Conservation (phyloP, 2,113 vertebrate species). For the Chaetodon auriga region DNA sequence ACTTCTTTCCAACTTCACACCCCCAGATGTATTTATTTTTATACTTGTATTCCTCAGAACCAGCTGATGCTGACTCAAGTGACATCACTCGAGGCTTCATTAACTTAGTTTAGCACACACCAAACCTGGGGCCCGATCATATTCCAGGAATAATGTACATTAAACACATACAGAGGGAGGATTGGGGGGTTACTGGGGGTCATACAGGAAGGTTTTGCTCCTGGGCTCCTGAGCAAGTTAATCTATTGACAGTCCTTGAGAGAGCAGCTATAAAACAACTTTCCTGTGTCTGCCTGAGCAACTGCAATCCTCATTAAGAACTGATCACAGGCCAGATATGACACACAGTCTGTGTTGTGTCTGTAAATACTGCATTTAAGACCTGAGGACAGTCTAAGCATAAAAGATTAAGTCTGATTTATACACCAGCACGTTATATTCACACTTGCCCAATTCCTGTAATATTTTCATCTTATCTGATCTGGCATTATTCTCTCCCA, state of each 20-base stretch:
- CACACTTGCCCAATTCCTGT: background rate
- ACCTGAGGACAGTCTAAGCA: background rate
- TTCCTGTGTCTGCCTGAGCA: background rate
- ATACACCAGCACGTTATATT: background rate
- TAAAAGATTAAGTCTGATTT: background rate
- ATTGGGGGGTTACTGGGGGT: background rate
- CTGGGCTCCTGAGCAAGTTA: background rate
- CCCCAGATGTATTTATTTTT: background rate
- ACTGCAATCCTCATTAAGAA: background rate
- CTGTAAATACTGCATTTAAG: background rate
- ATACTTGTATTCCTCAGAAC: background rate
- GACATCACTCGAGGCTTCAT: background rate
- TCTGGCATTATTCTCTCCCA: constrained; percentile 4
- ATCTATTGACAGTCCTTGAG: background rate
- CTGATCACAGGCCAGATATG: background rate
- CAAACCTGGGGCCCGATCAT: background rate
- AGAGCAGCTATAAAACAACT: background rate
- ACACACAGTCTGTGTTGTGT: background rate
- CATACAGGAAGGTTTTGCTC: background rate
- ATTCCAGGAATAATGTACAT: background rate
- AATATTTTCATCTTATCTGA: constrained; percentile 21
- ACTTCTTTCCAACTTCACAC: too few relatives aligned
- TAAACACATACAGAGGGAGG: background rate
- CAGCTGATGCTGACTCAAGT: background rate
- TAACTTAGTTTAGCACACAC: too few relatives aligned